These are phyloP conservation scores for Phalanger gymnotis DNA, from an alignment of 2,797 vertebrate species.

Conservation along the genomic window DNA sequence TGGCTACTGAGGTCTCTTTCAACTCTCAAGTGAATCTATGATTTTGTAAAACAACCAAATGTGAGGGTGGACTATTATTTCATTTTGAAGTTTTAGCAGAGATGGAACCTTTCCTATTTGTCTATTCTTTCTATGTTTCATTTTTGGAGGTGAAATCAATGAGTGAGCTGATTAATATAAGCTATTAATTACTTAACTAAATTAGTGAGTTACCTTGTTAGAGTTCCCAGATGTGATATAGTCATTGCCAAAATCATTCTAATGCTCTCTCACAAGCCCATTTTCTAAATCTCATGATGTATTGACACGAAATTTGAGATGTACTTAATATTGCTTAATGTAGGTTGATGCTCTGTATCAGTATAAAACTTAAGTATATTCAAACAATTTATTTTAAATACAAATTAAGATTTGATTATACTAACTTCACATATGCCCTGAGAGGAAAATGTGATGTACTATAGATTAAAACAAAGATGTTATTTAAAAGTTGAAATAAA, in stretches of 20 bases:
- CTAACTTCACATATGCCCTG: not conserved
- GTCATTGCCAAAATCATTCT: constrained; percentile 14
- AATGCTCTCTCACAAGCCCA: not conserved
- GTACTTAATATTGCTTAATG: not conserved
- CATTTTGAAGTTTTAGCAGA: not conserved
- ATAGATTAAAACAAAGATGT: constrained; percentile 41
- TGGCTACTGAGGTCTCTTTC: not conserved
- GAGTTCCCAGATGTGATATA: not conserved
- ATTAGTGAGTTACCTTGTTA: not conserved
- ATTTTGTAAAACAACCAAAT: not conserved
- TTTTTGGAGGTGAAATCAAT: not conserved
- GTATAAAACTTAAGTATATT: not conserved
- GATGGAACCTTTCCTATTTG: not conserved
- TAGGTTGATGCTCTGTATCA: not conserved
- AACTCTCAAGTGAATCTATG: not conserved
- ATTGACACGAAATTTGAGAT: not conserved
- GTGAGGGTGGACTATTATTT: not conserved
- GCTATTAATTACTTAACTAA: constrained; percentile 22
- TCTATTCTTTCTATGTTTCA: not conserved
- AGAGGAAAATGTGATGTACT: not conserved
- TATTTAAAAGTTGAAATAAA: constrained; percentile 57
- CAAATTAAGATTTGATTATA: not conserved
- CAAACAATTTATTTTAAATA: not conserved
- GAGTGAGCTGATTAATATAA: constrained; percentile 12
- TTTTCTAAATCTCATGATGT: not conserved